Evolutionary conservation across 2,888 invertebrate species (phyloP).

Genomic region (Apodemia duryi): DNA sequence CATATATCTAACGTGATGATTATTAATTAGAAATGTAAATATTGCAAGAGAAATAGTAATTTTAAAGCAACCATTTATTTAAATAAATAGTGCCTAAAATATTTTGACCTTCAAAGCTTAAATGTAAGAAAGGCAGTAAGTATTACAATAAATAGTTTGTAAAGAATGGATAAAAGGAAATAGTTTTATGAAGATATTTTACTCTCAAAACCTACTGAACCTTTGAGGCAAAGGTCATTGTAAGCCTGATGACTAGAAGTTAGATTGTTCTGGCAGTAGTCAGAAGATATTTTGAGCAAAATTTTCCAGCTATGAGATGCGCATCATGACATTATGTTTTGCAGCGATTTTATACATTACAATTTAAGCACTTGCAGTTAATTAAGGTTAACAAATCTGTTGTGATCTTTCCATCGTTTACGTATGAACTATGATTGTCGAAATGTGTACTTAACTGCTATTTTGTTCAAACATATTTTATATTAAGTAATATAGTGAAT

Average conservation of each 20-base stretch:
- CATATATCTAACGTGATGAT: conserved; percentile 5
- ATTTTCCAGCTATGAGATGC: neutral
- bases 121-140: neutral
- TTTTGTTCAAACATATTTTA: neutral
- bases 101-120: neutral
- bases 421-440: neutral
- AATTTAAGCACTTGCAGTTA: too few relatives aligned
- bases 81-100: neutral
- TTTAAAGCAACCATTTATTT: conserved; percentile 7
- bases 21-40: neutral
- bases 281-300: conserved; percentile 4
- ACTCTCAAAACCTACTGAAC: neutral
- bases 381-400: neutral
- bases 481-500: neutral
- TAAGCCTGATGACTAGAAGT: neutral
- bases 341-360: neutral
- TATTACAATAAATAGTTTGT: neutral
- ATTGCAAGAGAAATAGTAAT: neutral
- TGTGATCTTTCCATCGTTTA: neutral
- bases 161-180: neutral
- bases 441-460: neutral
- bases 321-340: neutral
- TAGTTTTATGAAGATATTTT: neutral
- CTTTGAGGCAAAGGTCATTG: neutral
- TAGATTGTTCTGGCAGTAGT: neutral